These are phyloP conservation scores for Enteromius treurensis DNA, from an alignment of 2,797 vertebrate genomes.

Conservation along the genomic window DNA sequence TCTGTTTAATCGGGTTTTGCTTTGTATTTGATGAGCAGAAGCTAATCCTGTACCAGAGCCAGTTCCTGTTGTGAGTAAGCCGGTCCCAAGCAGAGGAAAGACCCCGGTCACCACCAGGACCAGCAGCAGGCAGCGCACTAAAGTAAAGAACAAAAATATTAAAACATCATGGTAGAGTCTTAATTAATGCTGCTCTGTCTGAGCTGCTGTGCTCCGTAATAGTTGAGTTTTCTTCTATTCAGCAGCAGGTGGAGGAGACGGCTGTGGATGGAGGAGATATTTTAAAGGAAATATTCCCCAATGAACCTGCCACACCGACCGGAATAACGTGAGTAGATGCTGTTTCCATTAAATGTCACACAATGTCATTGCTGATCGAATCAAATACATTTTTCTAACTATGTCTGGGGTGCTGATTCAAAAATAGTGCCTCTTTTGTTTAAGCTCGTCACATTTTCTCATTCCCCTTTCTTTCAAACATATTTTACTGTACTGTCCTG, in stretches of 20 bases:
- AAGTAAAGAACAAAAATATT: slow-evolving; percentile 71
- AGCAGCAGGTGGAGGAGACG: slow-evolving; percentile 82
- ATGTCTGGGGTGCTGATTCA: neutral
- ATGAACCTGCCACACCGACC: slow-evolving; percentile 83
- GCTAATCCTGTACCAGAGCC: slow-evolving; percentile 74
- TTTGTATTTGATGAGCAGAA: slow-evolving; percentile 30
- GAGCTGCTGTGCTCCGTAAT: neutral
- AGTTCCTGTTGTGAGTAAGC: slow-evolving; percentile 83
- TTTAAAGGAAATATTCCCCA: slow-evolving; percentile 88
- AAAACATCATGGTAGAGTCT: neutral
- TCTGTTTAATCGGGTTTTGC: neutral
- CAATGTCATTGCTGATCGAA: neutral
- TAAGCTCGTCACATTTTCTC: neutral
- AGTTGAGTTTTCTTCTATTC: neutral
- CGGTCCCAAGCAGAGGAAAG: slow-evolving; percentile 84
- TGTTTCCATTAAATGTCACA: neutral
- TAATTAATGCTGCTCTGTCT: neutral
- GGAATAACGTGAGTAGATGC: slow-evolving; percentile 84
- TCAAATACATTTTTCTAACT: neutral
- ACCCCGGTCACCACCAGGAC: slow-evolving; percentile 79
- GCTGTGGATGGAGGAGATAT: slow-evolving; percentile 73
- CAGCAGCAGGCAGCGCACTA: slow-evolving; percentile 83
- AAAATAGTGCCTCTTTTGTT: neutral
- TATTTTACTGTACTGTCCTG: neutral
- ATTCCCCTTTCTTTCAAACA: neutral